A percentile compares a stretch with the other conserved stretches of the same genome.
These are phyloP conservation scores for Pristionchus exspectatus DNA, from an alignment of 2,888 invertebrate genomes.

Conservation along the genomic window DNA sequence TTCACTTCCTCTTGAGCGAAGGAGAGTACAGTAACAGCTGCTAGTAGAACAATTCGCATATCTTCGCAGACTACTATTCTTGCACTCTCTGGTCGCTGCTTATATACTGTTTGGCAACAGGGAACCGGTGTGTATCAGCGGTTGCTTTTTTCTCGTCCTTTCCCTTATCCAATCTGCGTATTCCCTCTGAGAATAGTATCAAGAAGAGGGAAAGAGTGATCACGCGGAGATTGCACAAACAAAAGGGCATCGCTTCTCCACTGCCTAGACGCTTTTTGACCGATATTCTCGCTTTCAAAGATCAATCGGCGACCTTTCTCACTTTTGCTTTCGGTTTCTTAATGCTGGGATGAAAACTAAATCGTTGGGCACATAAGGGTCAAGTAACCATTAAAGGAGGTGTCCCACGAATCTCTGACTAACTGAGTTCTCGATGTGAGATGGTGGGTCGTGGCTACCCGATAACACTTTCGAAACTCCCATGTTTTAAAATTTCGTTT, in stretches of 20 bases:
- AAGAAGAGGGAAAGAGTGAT: neutral
- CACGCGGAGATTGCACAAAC: constrained; percentile 29
- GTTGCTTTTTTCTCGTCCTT: neutral
- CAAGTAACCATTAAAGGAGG: too few relatives aligned
- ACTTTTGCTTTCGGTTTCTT: neutral
- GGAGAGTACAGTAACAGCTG: neutral
- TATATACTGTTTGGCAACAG: neutral
- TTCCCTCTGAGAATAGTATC: neutral
- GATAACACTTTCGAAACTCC: too few relatives aligned
- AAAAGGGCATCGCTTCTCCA: neutral
- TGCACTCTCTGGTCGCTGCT: neutral
- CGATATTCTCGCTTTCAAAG: neutral
- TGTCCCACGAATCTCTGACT: too few relatives aligned
- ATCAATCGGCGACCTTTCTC: constrained; percentile 34
- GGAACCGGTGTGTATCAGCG: constrained; percentile 6
- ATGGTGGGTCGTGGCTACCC: too few relatives aligned
- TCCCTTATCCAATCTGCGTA: constrained; percentile 31
- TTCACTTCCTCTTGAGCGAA: neutral
- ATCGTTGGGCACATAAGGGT: neutral
- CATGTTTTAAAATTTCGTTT: too few relatives aligned
- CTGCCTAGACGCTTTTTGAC: neutral
- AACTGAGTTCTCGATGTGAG: too few relatives aligned
- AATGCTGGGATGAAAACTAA: neutral
- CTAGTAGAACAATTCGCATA: neutral
- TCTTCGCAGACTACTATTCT: neutral